Evolutionary conservation across 2,113 vertebrate species (phyloP).

Genomic region (Procavia capensis): DNA sequence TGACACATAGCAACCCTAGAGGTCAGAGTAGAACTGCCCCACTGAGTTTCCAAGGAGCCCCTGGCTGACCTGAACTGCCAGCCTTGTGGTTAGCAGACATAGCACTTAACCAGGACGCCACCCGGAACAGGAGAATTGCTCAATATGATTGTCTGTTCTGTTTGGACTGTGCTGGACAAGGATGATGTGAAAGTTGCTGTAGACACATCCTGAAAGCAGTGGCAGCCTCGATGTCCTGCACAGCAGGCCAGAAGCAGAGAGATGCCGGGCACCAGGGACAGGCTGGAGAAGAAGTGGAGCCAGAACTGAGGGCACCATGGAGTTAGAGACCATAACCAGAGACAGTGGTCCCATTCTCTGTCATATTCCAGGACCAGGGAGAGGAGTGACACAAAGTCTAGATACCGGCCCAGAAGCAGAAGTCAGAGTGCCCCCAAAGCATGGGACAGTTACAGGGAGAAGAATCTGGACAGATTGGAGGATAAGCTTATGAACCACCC

Average conservation of each 20-base stretch:
- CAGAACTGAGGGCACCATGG: slow-evolving; percentile 83
- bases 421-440: slow-evolving; percentile 90
- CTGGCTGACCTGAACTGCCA: too few species aligned
- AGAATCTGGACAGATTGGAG: slow-evolving; percentile 91
- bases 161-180: slow-evolving; percentile 91
- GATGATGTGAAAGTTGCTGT: slow-evolving; percentile 97
- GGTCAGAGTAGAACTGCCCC: too few species aligned
- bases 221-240: slow-evolving; percentile 96
- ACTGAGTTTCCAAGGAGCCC: too few species aligned
- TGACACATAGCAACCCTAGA: too few species aligned
- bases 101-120: too few species aligned
- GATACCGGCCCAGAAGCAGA: slow-evolving; percentile 88
- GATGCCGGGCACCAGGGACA: slow-evolving; percentile 86
- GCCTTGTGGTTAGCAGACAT: too few species aligned
- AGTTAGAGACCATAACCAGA: slow-evolving; percentile 86
- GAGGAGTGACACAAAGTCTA: slow-evolving; percentile 84
- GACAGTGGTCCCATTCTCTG: slow-evolving; percentile 88
- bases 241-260: slow-evolving; percentile 86
- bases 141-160: too few species aligned
- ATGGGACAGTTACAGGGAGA: slow-evolving; percentile 81
- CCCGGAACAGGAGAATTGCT: too few species aligned
- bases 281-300: slow-evolving; percentile 88
- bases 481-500: slow-evolving; percentile 97
- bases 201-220: slow-evolving; percentile 96
- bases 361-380: slow-evolving; percentile 92